Evolutionary conservation across 2,797 vertebrate species (phyloP).

Genomic region (Hyperoplus immaculatus): DNA sequence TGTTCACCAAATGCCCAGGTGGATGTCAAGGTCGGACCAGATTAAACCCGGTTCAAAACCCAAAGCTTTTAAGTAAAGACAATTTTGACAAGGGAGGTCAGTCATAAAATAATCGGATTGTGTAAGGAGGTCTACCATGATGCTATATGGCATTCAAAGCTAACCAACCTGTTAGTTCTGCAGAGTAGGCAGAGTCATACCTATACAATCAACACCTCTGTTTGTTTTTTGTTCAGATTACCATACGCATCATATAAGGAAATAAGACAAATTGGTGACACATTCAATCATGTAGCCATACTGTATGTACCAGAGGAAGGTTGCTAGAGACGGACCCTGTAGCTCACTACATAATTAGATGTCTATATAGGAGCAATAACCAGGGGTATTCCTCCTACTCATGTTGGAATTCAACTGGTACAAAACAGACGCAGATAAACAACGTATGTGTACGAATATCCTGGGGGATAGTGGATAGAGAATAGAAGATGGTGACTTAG

Average conservation of each 20-base stretch:
- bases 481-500: neutral
- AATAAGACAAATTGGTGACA: neutral
- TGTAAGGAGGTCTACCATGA: neutral
- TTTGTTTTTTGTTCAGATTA: neutral
- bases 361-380: neutral
- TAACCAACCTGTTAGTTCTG: too few species aligned
- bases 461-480: neutral
- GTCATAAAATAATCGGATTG: neutral
- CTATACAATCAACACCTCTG: neutral
- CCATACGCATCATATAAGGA: neutral
- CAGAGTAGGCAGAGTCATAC: neutral
- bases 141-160: neutral
- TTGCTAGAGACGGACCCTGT: neutral
- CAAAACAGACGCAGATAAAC: conserved; percentile 12
- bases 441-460: neutral
- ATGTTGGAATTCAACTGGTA: conserved; percentile 1
- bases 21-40: neutral
- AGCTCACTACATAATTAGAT: neutral
- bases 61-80: neutral
- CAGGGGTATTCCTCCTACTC: conserved; percentile 7
- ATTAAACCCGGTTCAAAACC: neutral
- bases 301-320: neutral
- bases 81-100: neutral
- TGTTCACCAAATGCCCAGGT: neutral
- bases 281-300: neutral